Evolutionary conservation across 2,797 vertebrate species (phyloP), one percentile per base, ranked within the genome.

Genomic region (Lepidocolaptes lacrymiger): DNA sequence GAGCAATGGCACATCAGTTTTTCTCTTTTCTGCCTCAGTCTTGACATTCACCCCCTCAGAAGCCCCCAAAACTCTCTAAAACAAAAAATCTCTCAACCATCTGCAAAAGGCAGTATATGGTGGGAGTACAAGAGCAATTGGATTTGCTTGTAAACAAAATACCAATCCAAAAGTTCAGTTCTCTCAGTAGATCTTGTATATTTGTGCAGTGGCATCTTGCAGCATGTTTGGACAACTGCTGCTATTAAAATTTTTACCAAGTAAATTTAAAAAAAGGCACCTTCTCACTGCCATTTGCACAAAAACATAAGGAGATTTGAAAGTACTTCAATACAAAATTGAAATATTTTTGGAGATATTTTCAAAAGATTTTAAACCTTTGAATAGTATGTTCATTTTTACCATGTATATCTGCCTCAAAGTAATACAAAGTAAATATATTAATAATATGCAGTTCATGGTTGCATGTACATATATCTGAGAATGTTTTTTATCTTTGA

Each of bases 161-260:
- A 69, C 30, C 32, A 73, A 41, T 46, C 48, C 43, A 91, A 91
- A 94, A 79, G 44, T 69, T 71, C 17, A 54, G 19, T 61, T 72
- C 52, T 72, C 73, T 90, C 80, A 64, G 85, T 85, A 87, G 74
- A 80, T 52, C 58, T 78, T 77, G 41, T 88, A 48, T 91, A 90
- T 97, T 97, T 89, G 58, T 86, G 54, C 76, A 91, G 74, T 85
- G 73, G 46, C 34, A 26, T 87, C 95, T 77, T 69, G 44, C 58
- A 66, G 86, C 36, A n/a, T 97, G 91, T 96, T 97, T 97, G 92
- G 63, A 95, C 96, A 98, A 97, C 86, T 97, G 95, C 56, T 91
- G 87, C 91, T 85, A 62, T 90, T 91, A 91, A 95, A 89, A 67
- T 39, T 87, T 85, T 92, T 95, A 75, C 94, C 89, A 96, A 94